These are phyloP conservation scores for Caenorhabditis inopinata DNA, from an alignment of 1,140 invertebrate species.

Conservation along the genomic window DNA sequence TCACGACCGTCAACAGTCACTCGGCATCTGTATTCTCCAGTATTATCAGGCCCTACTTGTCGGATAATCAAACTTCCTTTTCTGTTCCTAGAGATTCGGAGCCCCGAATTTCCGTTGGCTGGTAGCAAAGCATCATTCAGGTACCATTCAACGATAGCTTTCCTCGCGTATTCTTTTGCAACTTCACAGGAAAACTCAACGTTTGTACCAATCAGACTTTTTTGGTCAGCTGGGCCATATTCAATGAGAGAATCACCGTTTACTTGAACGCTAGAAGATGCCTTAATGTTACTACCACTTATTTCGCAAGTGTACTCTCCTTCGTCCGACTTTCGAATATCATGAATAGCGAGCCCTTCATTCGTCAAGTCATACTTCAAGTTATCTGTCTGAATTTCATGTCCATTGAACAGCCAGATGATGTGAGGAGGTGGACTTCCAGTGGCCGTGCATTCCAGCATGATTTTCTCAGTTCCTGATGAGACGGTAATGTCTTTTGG, in stretches of 20 bases:
- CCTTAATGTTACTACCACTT: not conserved
- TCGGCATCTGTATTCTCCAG: conserved; percentile 59
- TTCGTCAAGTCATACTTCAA: conserved; percentile 6
- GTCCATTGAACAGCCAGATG: conserved; percentile 73
- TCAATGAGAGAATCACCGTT: conserved; percentile 54
- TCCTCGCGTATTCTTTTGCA: conserved; percentile 43
- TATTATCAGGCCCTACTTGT: conserved; percentile 65
- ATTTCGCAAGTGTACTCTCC: conserved; percentile 22
- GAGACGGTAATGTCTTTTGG: conserved; percentile 58
- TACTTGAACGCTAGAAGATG: conserved; percentile 31
- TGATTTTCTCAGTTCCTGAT: conserved; percentile 14
- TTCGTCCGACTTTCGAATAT: not conserved
- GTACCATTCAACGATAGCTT: conserved; percentile 49
- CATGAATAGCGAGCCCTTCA: not conserved
- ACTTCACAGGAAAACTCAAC: conserved; percentile 63
- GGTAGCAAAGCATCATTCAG: conserved; percentile 56
- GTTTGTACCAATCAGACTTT: conserved; percentile 61
- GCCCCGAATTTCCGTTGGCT: conserved; percentile 47
- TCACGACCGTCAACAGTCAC: conserved; percentile 50
- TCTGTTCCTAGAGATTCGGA: conserved; percentile 53
- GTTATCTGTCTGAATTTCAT: conserved; percentile 79
- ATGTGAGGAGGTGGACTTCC: not conserved
- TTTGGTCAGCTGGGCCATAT: conserved; percentile 62
- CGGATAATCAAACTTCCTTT: conserved; percentile 60
- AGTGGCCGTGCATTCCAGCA: not conserved